These are phyloP conservation scores for Halichoeres trimaculatus DNA, from an alignment of 2,113 vertebrate genomes.

Conservation along the genomic window DNA sequence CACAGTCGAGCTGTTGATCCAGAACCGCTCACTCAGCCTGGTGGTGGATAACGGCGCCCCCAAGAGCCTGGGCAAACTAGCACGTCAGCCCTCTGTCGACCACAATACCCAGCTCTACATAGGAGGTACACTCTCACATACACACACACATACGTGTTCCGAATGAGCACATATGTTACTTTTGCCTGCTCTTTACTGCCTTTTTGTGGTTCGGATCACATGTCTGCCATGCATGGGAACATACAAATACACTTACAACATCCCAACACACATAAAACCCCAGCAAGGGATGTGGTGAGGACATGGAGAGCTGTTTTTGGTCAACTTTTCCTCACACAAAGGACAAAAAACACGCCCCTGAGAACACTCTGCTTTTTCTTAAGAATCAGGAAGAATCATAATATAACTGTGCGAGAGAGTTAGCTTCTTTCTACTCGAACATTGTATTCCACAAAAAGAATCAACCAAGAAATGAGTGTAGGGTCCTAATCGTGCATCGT, in stretches of 20 bases:
- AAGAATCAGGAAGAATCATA: not conserved
- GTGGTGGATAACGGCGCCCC: conserved; percentile 95
- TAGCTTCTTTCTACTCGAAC: not conserved
- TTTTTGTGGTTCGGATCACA: conserved; percentile 28
- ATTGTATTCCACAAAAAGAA: not conserved
- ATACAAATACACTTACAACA: conserved; percentile 8
- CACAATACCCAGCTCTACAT: conserved; percentile 94
- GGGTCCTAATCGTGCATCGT: not conserved
- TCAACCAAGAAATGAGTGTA: not conserved
- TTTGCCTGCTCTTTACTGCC: not conserved
- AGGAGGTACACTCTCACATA: conserved; percentile 90
- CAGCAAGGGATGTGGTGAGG: conserved; percentile 36
- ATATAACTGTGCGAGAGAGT: conserved; percentile 24
- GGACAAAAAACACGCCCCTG: not conserved
- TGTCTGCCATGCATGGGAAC: conserved; percentile 6
- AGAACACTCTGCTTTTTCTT: conserved; percentile 3
- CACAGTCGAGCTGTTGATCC: conserved; percentile 92
- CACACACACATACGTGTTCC: conserved; percentile 2
- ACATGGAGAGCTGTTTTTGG: conserved; percentile 42
- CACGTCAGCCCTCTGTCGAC: conserved; percentile 89
- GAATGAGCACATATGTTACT: conserved; percentile 9
- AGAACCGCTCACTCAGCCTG: conserved; percentile 94
- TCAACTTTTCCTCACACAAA: conserved; percentile 32
- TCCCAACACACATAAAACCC: conserved; percentile 4
- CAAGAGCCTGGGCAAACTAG: conserved; percentile 94